Conservation (phyloP, 2,888 invertebrate species). For the Vesta saturnalis region DNA sequence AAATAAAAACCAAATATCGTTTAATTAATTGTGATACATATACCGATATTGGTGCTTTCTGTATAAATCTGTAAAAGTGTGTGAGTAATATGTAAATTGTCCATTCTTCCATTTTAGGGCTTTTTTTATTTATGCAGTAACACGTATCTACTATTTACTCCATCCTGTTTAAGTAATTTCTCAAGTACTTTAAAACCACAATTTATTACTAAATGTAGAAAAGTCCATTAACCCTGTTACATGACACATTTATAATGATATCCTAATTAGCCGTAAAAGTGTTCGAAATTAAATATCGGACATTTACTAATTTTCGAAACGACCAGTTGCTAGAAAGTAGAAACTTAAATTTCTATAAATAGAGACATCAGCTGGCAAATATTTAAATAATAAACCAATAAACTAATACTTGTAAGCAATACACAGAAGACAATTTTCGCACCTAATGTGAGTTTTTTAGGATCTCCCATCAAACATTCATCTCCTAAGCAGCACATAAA, state of each 20-base stretch:
- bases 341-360: no score
- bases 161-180: not conserved
- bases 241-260: not conserved
- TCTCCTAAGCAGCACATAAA: constrained; percentile 82
- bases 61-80: no score
- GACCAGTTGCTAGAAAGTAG: no score
- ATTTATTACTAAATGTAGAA: constrained; percentile 1
- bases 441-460: constrained; percentile 84
- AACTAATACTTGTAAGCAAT: no score
- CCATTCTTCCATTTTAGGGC: no score
- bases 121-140: not conserved
- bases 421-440: no score
- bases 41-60: no score
- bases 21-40: no score
- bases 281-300: not conserved
- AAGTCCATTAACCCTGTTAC: not conserved
- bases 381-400: not conserved
- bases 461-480: constrained; percentile 81
- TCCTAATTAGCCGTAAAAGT: not conserved
- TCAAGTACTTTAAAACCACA: not conserved
- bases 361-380: no score
- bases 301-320: not conserved
- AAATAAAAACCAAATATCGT: not conserved
- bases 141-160: not conserved
- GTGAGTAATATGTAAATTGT: no score